Percentiles rank a stretch among this genome's conserved stretches.
phyloP scores from a whole-genome alignment of 2,888 invertebrate genomes.

The Lithophane socia region DNA sequence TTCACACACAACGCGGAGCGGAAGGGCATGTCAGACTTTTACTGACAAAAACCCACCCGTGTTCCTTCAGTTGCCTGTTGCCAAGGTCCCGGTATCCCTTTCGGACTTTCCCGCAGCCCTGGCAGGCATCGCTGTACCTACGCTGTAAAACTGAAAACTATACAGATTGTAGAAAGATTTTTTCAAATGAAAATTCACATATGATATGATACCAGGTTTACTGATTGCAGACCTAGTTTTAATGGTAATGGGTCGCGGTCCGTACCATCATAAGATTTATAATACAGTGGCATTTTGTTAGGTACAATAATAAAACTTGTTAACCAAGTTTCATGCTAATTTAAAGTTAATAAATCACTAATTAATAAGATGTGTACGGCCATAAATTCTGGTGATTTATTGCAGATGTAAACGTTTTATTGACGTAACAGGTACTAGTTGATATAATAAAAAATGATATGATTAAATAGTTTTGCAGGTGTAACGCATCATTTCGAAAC shows the following conservation, averaged over 20 bases:
- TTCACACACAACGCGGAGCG: no score
- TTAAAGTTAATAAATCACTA: slow-evolving; percentile 54
- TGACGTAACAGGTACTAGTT: slow-evolving; percentile 15
- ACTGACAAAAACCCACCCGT: no score
- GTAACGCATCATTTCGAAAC: not conserved
- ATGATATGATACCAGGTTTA: not conserved
- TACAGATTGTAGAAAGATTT: no score
- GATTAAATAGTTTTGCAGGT: slow-evolving; percentile 13
- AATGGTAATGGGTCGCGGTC: not conserved
- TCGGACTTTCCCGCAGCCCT: no score
- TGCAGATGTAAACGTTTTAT: slow-evolving; percentile 49
- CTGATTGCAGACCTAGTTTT: not conserved
- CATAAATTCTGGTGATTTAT: slow-evolving; percentile 60
- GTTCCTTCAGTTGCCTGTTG: no score
- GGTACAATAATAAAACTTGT: slow-evolving; percentile 40
- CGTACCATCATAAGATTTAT: slow-evolving; percentile 28
- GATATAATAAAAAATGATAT: slow-evolving; percentile 25
- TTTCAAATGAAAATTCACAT: not conserved
- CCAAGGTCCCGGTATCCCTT: no score
- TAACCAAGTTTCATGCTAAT: slow-evolving; percentile 23
- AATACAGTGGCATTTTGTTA: slow-evolving; percentile 13
- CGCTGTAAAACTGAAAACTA: no score
- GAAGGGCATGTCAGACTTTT: no score
- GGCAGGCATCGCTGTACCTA: no score
- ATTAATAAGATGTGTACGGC: slow-evolving; percentile 55